Base-by-base conservation (phyloP, 2,113 vertebrate genomes). In the Puffinus mauretanicus region DNA sequence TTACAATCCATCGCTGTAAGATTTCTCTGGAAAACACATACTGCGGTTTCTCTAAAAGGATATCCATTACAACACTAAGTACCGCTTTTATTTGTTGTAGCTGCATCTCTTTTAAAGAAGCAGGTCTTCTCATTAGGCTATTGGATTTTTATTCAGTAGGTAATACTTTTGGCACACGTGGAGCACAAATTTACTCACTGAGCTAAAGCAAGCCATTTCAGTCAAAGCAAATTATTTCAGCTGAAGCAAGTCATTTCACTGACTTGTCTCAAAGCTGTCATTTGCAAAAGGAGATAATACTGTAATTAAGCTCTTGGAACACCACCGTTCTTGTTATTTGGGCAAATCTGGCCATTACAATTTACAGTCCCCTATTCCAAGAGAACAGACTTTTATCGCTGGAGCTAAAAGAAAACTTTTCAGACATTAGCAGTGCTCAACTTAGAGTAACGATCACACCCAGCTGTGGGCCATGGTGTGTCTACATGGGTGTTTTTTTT, bases 11-110 rank as follows among this genome's bases (percentile, higher is more conserved):
- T 44, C 0, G 8, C 75, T 73, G 0, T 57, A 89, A 77, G 75
- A 88, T 82, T 96, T 94, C 76, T 81, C 78, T 86, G 82, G 71
- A 90, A 94, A 96, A 88, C 55, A 91, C 54, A 80, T 40, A 82
- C 36, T 52, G 32, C 4, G 5, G 58, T 72, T 75, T 90, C 89
- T 81, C 71, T 90, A 40, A 88, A 93, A 91, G 75, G 62, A 80
- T 91, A 86, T 88, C 71, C 71, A 77, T 90, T 91, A 70, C 82
- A 71, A 80, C 60, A 91, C 55, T 47, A 80, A 88, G 65, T 46
- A 51, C n/a, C 42, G 70, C 54, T 87, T 80, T 83, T 84, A 83
- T 87, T 82, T 91, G 51, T 40, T 83, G 25, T 77, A 91, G 79
- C 46, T 77, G 71, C 36, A 73, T 91, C 26, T 81, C 71, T 93